Conservation (phyloP, 2,113 vertebrate genomes). For the Emydocephalus ijimae region DNA sequence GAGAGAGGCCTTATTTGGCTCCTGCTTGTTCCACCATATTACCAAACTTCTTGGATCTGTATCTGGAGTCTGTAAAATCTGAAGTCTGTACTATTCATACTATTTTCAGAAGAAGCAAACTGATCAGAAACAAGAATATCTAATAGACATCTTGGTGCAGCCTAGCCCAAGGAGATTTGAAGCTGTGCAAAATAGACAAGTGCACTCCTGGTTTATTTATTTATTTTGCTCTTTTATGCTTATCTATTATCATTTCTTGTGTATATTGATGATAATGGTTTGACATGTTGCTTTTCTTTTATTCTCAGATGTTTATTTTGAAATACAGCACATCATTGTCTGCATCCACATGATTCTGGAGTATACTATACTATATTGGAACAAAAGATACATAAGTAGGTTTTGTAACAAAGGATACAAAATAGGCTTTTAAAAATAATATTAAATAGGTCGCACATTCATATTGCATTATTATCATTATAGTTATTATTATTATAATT, state of each 20-base stretch:
- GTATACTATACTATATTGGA: neutral
- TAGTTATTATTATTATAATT: neutral
- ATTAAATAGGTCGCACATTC: neutral
- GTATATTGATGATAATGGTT: neutral
- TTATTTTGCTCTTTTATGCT: no score
- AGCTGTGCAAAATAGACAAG: no score
- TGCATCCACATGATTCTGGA: neutral
- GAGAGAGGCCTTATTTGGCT: no score
- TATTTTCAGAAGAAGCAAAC: no score
- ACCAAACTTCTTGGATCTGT: no score
- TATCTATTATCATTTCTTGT: neutral
- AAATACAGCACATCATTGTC: neutral
- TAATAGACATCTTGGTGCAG: no score
- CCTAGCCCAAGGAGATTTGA: no score
- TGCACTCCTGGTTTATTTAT: no score
- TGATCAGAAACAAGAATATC: no score
- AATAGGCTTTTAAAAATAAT: neutral
- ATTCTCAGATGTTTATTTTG: neutral
- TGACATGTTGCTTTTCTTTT: constrained; percentile 34
- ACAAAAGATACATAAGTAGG: neutral
- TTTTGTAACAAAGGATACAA: neutral
- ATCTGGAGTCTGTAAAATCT: no score
- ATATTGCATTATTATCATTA: neutral
- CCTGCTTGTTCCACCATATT: no score
- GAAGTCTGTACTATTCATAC: no score